These are phyloP conservation scores for Halyomorpha halys DNA, from an alignment of 1,140 invertebrate genomes.

Conservation along the genomic window DNA sequence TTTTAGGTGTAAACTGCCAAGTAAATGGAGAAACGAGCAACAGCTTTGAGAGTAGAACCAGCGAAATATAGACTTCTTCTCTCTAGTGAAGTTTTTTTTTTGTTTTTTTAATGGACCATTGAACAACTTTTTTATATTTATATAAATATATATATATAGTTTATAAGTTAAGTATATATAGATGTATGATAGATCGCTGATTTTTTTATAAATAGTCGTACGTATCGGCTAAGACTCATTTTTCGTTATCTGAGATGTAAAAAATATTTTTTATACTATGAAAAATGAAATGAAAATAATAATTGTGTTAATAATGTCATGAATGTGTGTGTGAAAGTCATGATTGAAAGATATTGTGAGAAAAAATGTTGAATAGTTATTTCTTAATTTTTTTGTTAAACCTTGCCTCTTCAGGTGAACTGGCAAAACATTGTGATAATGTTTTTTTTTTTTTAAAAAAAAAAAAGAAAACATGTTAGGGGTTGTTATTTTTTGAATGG, in stretches of 20 bases:
- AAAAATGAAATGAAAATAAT: neutral
- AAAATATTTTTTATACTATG: neutral
- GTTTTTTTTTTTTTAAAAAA: too few species aligned
- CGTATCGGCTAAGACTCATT: neutral
- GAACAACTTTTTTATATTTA: neutral
- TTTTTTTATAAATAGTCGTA: conserved; percentile 7
- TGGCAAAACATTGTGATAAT: conserved; percentile 3
- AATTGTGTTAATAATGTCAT: too few species aligned
- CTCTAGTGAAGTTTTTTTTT: neutral
- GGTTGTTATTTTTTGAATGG: conserved; percentile 8
- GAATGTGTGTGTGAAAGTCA: too few species aligned
- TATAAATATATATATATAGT: conserved; percentile 10
- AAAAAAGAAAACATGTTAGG: conserved; percentile 1
- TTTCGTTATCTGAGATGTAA: neutral
- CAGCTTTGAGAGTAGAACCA: conserved; percentile 11
- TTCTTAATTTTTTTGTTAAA: conserved; percentile 11
- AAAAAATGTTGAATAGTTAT: neutral
- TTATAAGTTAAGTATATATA: neutral
- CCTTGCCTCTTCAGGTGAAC: neutral
- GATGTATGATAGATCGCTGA: neutral
- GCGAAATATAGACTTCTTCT: neutral
- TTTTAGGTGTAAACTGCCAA: neutral
- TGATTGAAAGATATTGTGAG: too few species aligned
- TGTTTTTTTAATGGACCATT: neutral
- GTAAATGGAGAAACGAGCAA: neutral